Percentiles rank a stretch among this genome's conserved stretches.
phyloP scores from a whole-genome alignment of 2,888 invertebrate genomes.

The Linnaemya vulpina region DNA sequence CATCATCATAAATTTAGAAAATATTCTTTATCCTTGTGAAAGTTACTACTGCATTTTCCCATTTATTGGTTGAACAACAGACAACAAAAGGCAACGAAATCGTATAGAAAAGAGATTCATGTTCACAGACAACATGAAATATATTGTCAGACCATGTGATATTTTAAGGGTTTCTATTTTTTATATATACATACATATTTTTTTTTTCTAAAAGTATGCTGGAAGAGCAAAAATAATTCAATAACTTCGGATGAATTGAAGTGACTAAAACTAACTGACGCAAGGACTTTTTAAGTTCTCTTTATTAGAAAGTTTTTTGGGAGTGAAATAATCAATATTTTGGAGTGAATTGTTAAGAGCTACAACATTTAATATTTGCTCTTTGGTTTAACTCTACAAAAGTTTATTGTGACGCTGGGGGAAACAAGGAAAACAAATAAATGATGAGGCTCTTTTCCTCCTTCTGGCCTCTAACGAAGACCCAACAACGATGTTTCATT shows the following conservation, averaged over 20 bases:
- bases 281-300: neutral
- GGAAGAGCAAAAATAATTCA: neutral
- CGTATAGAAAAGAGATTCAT: constrained; percentile 52
- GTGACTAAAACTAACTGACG: neutral
- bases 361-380: constrained; percentile 11
- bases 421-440: neutral
- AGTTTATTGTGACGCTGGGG: neutral
- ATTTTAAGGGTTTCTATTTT: constrained; percentile 16
- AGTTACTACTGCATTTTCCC: neutral
- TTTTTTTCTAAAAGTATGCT: constrained; percentile 2
- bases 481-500: neutral
- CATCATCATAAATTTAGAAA: neutral
- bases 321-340: constrained; percentile 68
- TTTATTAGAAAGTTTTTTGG: constrained; percentile 24
- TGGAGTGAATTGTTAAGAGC: constrained; percentile 49
- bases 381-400: constrained; percentile 47
- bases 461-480: neutral
- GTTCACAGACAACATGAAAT: constrained; percentile 72
- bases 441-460: neutral
- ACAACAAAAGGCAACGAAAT: constrained; percentile 1
- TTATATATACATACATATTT: no score
- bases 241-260: constrained; percentile 30
- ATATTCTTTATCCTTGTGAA: neutral
- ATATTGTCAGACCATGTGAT: constrained; percentile 59
- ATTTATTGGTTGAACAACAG: neutral